These are phyloP conservation scores for Hiodon tergisus DNA, from an alignment of 2,113 vertebrate genomes.

Conservation along the genomic window DNA sequence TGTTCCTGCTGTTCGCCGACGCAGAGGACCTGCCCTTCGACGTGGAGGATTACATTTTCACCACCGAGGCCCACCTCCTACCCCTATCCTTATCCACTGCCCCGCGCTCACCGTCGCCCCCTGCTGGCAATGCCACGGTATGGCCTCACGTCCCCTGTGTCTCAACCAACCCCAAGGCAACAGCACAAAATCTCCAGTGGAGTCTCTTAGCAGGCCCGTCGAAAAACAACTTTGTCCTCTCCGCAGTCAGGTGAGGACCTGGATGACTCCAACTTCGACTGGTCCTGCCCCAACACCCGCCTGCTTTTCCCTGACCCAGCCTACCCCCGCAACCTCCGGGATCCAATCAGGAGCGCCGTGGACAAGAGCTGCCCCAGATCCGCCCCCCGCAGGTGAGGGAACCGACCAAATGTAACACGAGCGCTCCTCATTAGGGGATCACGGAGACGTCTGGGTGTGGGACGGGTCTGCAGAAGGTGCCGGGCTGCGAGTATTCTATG, in stretches of 20 bases:
- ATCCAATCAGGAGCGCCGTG: slow-evolving; percentile 91
- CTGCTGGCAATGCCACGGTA: slow-evolving; percentile 52
- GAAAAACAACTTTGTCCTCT: not conserved
- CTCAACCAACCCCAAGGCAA: not conserved
- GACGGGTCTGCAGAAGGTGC: not conserved
- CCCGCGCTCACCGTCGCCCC: slow-evolving; percentile 55
- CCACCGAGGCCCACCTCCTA: slow-evolving; percentile 96
- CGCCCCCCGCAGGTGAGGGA: slow-evolving; percentile 46
- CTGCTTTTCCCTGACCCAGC: slow-evolving; percentile 92
- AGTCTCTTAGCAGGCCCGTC: too few relatives aligned
- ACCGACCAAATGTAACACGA: not conserved
- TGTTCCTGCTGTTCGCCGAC: slow-evolving; percentile 91
- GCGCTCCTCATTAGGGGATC: not conserved
- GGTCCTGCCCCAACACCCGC: slow-evolving; percentile 95
- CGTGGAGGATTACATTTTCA: slow-evolving; percentile 95
- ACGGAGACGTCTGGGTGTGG: not conserved
- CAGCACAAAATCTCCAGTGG: not conserved
- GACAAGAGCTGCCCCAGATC: slow-evolving; percentile 91
- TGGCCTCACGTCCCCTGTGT: not conserved
- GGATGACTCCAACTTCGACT: slow-evolving; percentile 95
- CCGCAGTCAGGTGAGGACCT: slow-evolving; percentile 65
- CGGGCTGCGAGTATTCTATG: not conserved
- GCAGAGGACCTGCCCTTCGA: slow-evolving; percentile 86
- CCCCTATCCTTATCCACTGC: slow-evolving; percentile 89
- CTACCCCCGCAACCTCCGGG: slow-evolving; percentile 86